Conservation (phyloP, 92 coral and sea anemone genomes). For the Heteractis magnifica region DNA sequence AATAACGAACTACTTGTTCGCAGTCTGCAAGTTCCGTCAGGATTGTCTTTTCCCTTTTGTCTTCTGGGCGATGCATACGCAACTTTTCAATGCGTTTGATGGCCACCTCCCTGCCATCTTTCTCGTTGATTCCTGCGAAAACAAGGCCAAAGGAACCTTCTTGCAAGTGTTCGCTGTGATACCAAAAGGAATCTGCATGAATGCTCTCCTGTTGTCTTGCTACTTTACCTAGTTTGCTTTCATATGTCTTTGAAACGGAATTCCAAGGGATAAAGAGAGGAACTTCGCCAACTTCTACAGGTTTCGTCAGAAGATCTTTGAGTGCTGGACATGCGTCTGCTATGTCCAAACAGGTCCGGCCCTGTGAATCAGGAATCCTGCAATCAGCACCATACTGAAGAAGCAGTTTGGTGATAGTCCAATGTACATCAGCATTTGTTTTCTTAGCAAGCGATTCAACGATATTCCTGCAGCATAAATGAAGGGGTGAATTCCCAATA, state of each 20-base stretch:
- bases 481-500: slow-evolving; percentile 14
- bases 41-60: slow-evolving; percentile 33
- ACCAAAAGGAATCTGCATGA: slow-evolving; percentile 18
- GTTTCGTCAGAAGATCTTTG: slow-evolving; percentile 8
- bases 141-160: slow-evolving; percentile 14
- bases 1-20: no score
- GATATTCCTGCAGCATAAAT: slow-evolving; percentile 18
- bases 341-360: slow-evolving; percentile 10
- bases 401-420: not conserved
- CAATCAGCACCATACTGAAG: slow-evolving; percentile 17
- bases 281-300: slow-evolving; percentile 7
- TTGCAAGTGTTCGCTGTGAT: slow-evolving; percentile 29
- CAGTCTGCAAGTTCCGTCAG: no score
- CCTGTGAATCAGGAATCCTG: no score
- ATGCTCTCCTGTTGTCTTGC: slow-evolving; percentile 5
- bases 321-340: slow-evolving; percentile 22
- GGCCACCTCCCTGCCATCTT: slow-evolving; percentile 51
- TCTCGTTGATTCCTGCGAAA: no score
- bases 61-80: not conserved
- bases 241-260: slow-evolving; percentile 2
- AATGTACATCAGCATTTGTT: not conserved
- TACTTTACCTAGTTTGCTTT: slow-evolving; percentile 11
- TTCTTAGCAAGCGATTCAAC: not conserved
- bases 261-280: slow-evolving; percentile 26
- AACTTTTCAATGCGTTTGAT: no score